phyloP scores from a whole-genome alignment of 2,797 vertebrate genomes.

The Muscicapa comitata region DNA sequence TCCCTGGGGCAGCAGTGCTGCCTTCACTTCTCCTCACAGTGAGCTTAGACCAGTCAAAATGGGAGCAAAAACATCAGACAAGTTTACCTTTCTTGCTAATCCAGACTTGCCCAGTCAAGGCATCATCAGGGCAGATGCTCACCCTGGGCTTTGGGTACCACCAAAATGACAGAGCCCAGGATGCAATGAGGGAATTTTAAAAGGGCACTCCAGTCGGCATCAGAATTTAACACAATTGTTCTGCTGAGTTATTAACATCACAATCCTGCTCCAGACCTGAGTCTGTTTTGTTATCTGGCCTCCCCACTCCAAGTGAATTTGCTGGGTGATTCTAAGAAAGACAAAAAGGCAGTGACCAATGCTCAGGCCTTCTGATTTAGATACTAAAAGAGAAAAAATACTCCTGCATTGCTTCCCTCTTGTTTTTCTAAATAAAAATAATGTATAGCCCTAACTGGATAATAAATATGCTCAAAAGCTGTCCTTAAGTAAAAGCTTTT shows the following conservation, averaged over 20 bases:
- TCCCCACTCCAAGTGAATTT: background rate
- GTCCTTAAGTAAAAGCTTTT: slow-evolving; percentile 80
- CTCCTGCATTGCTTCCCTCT: background rate
- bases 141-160: background rate
- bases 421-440: slow-evolving; percentile 77
- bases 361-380: slow-evolving; percentile 40
- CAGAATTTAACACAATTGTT: background rate
- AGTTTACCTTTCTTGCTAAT: background rate
- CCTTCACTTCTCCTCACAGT: slow-evolving; percentile 59
- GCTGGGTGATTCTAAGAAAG: background rate
- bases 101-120: background rate
- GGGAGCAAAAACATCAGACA: background rate
- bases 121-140: background rate
- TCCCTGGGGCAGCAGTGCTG: background rate
- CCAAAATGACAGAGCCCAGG: background rate
- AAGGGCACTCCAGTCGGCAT: rapidly evolving
- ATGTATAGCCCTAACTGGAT: slow-evolving; percentile 70
- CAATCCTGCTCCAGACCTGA: background rate
- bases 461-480: slow-evolving; percentile 72
- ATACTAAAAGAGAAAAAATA: slow-evolving; percentile 13
- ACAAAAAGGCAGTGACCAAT: background rate
- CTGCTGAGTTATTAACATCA: background rate
- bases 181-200: background rate
- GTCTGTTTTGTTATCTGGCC: background rate
- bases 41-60: background rate